Evolutionary conservation across 2,797 vertebrate genomes (phyloP).

Genomic region (Perdix hodgsoniae): DNA sequence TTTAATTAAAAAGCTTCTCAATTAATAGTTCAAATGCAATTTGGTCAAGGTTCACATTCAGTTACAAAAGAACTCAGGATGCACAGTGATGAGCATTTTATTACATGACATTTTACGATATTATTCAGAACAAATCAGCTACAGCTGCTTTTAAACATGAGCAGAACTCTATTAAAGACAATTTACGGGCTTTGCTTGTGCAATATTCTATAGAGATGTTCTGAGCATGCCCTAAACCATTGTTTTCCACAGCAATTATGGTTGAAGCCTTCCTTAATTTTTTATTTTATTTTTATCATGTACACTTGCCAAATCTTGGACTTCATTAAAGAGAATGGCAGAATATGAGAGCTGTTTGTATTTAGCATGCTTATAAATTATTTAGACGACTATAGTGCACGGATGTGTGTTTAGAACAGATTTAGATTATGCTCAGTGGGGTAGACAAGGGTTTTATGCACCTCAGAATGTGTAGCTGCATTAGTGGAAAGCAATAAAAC

Average conservation of each 20-base stretch:
- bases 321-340: background rate
- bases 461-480: background rate
- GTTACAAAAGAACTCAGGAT: background rate
- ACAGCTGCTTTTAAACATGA: background rate
- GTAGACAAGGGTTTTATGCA: background rate
- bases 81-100: background rate
- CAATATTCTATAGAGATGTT: background rate
- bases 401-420: conserved; percentile 45
- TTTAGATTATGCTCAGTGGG: conserved; percentile 27
- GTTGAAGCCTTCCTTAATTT: conserved; percentile 21
- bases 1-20: background rate
- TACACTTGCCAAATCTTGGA: conserved; percentile 18
- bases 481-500: conserved; percentile 42
- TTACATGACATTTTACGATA: background rate
- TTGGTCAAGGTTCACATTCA: background rate
- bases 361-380: conserved; percentile 50
- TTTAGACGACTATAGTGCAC: conserved; percentile 32
- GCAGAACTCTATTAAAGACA: background rate
- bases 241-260: background rate
- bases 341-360: conserved; percentile 32
- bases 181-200: background rate
- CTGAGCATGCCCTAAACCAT: background rate
- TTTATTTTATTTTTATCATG: background rate
- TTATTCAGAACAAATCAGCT: background rate
- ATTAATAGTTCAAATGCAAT: background rate